Conservation (phyloP, 1,140 invertebrate species). For the Glomeris maerens region DNA sequence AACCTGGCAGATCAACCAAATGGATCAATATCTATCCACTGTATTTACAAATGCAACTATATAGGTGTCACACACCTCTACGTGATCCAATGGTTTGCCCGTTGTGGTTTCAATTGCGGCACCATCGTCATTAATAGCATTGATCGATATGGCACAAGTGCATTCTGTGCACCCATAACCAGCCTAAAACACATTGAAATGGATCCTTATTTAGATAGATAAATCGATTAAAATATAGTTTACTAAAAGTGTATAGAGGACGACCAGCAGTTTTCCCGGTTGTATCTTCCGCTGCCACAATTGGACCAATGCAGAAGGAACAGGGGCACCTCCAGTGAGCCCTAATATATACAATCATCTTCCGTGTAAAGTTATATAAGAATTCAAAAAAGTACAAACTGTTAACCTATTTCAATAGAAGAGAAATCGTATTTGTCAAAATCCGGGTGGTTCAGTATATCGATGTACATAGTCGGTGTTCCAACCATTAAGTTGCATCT, state of each 20-base stretch:
- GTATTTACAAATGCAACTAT: not conserved
- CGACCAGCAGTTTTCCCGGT: too few species aligned
- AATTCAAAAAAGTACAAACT: too few species aligned
- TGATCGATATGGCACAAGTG: slow-evolving; percentile 59
- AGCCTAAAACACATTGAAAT: slow-evolving; percentile 33
- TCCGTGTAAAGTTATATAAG: too few species aligned
- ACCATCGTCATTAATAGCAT: slow-evolving; percentile 43
- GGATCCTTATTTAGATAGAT: too few species aligned
- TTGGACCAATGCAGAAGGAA: slow-evolving; percentile 31
- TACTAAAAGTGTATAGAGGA: too few species aligned
- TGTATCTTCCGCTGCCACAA: too few species aligned
- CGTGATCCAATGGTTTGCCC: slow-evolving; percentile 58
- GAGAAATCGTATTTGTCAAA: slow-evolving; percentile 29
- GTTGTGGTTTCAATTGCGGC: slow-evolving; percentile 55
- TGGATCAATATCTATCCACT: not conserved
- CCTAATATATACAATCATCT: slow-evolving; percentile 13
- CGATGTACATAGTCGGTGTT: slow-evolving; percentile 94
- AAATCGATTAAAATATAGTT: too few species aligned
- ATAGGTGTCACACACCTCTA: slow-evolving; percentile 68
- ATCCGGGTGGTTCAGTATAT: slow-evolving; percentile 44
- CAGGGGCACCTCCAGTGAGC: slow-evolving; percentile 57
- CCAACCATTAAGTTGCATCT: slow-evolving; percentile 68
- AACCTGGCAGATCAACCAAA: slow-evolving; percentile 17
- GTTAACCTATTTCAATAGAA: slow-evolving; percentile 38
- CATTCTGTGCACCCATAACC: slow-evolving; percentile 54